phyloP scores from a whole-genome alignment of 2,888 invertebrate genomes.

The Eudasyphora cyanicolor region DNA sequence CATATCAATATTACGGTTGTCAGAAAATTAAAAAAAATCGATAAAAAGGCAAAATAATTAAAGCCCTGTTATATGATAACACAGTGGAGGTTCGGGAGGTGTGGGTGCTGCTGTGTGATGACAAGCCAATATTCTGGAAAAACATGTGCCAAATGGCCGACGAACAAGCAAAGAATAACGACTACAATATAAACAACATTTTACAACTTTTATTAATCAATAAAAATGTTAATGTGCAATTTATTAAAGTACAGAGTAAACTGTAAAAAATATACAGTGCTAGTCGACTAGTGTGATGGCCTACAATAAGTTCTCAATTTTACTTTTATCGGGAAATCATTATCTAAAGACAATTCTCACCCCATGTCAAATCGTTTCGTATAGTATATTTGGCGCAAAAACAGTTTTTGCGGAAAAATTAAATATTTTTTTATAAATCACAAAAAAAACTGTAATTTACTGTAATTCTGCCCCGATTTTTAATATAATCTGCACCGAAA shows the following conservation, averaged over 20 bases:
- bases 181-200: neutral
- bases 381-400: too few relatives aligned
- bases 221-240: slow-evolving; percentile 11
- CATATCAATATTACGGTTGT: neutral
- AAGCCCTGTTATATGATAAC: neutral
- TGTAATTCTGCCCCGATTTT: too few relatives aligned
- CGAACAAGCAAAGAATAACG: neutral
- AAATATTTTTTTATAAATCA: too few relatives aligned
- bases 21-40: slow-evolving; percentile 7
- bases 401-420: too few relatives aligned
- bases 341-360: too few relatives aligned
- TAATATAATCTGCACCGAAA: too few relatives aligned
- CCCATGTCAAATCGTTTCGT: too few relatives aligned
- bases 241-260: neutral
- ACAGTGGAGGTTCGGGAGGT: neutral
- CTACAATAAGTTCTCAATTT: too few relatives aligned
- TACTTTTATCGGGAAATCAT: too few relatives aligned
- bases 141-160: neutral
- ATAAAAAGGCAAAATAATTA: slow-evolving; percentile 14
- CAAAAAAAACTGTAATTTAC: too few relatives aligned
- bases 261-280: too few relatives aligned
- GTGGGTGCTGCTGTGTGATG: neutral
- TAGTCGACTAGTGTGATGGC: too few relatives aligned
- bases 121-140: neutral
- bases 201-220: slow-evolving; percentile 9